Conservation (phyloP, 2,888 invertebrate species). For the Rhingia rostrata region DNA sequence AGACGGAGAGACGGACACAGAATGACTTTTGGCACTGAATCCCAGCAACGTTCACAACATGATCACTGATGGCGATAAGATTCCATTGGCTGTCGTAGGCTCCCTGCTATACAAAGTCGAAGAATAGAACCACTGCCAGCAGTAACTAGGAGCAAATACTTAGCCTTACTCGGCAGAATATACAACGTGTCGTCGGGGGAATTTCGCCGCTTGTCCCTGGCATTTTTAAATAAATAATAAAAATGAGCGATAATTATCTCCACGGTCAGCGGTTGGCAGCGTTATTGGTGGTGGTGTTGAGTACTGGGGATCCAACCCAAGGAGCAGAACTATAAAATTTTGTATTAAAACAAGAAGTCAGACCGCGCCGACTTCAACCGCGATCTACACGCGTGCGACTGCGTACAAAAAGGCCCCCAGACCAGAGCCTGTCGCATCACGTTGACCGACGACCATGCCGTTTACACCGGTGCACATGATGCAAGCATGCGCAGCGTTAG, state of each 20-base stretch:
- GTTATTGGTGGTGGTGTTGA: not conserved
- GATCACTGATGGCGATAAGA: slow-evolving; percentile 65
- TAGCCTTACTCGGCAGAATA: slow-evolving; percentile 53
- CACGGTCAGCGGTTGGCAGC: slow-evolving; percentile 11
- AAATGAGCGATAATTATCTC: slow-evolving; percentile 73
- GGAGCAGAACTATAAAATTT: slow-evolving; percentile 50
- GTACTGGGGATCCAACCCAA: slow-evolving; percentile 29
- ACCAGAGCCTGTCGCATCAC: slow-evolving; percentile 42
- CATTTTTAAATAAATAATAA: slow-evolving; percentile 74
- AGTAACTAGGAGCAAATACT: slow-evolving; percentile 69
- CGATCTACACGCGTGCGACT: slow-evolving; percentile 39
- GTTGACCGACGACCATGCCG: slow-evolving; percentile 29
- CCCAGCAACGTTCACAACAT: slow-evolving; percentile 48
- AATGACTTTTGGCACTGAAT: slow-evolving; percentile 66
- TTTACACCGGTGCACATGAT: slow-evolving; percentile 48
- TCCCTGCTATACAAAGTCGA: slow-evolving; percentile 3
- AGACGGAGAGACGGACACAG: slow-evolving; percentile 55
- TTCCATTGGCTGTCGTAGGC: slow-evolving; percentile 55
- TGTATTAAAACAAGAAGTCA: slow-evolving; percentile 51
- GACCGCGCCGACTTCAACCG: slow-evolving; percentile 51
- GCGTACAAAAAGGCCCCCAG: slow-evolving; percentile 36
- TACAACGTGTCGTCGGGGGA: slow-evolving; percentile 66
- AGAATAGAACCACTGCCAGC: slow-evolving; percentile 37
- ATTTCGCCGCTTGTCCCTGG: slow-evolving; percentile 71
- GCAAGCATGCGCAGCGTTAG: slow-evolving; percentile 30